These are phyloP conservation scores for Spea multiplicata DNA, from an alignment of 2,113 vertebrate species.

Conservation along the genomic window DNA sequence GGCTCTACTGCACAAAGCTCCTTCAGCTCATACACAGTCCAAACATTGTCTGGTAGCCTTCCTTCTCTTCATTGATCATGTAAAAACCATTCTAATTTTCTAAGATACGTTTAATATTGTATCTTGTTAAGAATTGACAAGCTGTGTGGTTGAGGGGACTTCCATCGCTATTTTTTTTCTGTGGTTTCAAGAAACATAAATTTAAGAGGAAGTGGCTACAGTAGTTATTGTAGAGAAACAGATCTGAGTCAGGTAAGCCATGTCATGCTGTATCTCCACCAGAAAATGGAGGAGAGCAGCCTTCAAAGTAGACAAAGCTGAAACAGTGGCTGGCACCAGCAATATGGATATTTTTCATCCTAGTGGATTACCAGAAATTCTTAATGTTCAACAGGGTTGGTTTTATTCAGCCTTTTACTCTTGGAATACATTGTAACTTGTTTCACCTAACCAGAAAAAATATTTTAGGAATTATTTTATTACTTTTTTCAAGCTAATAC, in stretches of 20 bases:
- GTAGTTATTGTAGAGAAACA: slow-evolving; percentile 76
- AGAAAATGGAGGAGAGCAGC: slow-evolving; percentile 97
- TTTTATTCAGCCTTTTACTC: slow-evolving; percentile 34
- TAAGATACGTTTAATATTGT: slow-evolving; percentile 64
- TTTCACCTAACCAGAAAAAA: not conserved
- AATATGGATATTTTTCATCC: slow-evolving; percentile 71
- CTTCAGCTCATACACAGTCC: slow-evolving; percentile 63
- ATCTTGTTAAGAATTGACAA: slow-evolving; percentile 63
- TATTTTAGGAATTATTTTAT: not conserved
- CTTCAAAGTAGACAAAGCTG: slow-evolving; percentile 77
- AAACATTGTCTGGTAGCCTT: slow-evolving; percentile 70
- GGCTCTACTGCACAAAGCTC: slow-evolving; percentile 78
- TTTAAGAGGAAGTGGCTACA: slow-evolving; percentile 72
- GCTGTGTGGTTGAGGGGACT: slow-evolving; percentile 59
- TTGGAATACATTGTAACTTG: slow-evolving; percentile 56
- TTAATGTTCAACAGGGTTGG: not conserved
- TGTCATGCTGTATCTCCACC: slow-evolving; percentile 86
- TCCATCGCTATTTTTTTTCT: slow-evolving; percentile 55
- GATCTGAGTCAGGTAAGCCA: slow-evolving; percentile 86
- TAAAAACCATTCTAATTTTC: slow-evolving; percentile 1
- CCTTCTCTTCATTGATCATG: slow-evolving; percentile 54
- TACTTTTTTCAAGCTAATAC: too few relatives aligned
- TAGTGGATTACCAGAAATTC: slow-evolving; percentile 62
- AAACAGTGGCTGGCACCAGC: slow-evolving; percentile 73
- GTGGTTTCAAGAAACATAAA: slow-evolving; percentile 70